Conservation (phyloP, 2,797 vertebrate genomes). For the Scomberomorus guttatus region DNA sequence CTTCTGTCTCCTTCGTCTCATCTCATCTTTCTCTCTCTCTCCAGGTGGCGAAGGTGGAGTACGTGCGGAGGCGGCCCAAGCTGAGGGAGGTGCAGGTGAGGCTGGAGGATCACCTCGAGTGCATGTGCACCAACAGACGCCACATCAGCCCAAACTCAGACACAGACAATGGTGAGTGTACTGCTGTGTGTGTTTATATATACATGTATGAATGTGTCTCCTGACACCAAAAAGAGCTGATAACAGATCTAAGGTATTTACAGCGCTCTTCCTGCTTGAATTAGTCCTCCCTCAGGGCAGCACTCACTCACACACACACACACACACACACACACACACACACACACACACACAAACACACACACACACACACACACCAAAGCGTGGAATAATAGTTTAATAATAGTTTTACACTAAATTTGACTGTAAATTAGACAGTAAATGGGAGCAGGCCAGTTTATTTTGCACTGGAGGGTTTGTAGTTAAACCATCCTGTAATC, state of each 20-base stretch:
- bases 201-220: constrained; percentile 46
- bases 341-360: not conserved
- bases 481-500: not conserved
- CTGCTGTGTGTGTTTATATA: constrained; percentile 19
- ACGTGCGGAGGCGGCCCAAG: constrained; percentile 93
- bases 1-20: not conserved
- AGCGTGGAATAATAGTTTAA: no score
- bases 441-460: not conserved
- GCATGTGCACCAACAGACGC: constrained; percentile 89
- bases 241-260: constrained; percentile 72
- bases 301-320: not conserved
- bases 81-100: constrained; percentile 96
- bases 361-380: not conserved
- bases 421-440: not conserved
- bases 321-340: constrained; percentile 4
- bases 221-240: constrained; percentile 55
- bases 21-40: not conserved
- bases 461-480: not conserved
- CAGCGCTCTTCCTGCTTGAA: constrained; percentile 54
- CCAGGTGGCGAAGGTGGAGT: constrained; percentile 98
- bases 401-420: not conserved
- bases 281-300: constrained; percentile 45
- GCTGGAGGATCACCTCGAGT: constrained; percentile 98
- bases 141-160: constrained; percentile 88
- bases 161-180: constrained; percentile 84